Evolutionary conservation across 1,140 invertebrate species (phyloP).

Genomic region (Drosophila melanica): DNA sequence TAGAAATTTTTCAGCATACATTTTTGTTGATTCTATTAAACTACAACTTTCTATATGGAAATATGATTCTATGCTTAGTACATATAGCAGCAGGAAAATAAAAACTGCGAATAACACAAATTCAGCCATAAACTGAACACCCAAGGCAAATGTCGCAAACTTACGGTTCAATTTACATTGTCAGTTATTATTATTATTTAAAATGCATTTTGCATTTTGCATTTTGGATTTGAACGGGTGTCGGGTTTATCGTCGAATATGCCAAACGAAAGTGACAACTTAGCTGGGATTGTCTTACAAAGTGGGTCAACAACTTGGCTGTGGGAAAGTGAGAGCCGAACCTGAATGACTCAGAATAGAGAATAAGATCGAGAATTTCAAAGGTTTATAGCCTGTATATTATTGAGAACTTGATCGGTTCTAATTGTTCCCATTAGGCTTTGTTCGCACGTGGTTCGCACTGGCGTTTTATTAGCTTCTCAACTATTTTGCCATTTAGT

Average conservation of each 20-base stretch:
- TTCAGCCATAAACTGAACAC: constrained; percentile 37
- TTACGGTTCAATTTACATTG: constrained; percentile 48
- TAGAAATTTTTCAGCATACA: neutral
- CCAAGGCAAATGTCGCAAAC: constrained; percentile 55
- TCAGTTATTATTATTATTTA: constrained; percentile 41
- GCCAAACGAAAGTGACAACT: constrained; percentile 52
- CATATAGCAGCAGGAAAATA: neutral
- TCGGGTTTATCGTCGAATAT: constrained; percentile 47
- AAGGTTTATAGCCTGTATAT: constrained; percentile 1
- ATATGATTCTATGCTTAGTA: constrained; percentile 7
- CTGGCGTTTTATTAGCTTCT: constrained; percentile 12
- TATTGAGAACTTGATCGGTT: constrained; percentile 9
- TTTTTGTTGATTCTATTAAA: constrained; percentile 4
- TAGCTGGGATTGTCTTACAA: constrained; percentile 50
- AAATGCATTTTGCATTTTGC: constrained; percentile 48
- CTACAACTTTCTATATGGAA: constrained; percentile 18
- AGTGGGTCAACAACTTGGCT: constrained; percentile 70
- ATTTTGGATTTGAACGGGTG: constrained; percentile 20
- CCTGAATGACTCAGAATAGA: constrained; percentile 50
- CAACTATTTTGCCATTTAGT: neutral
- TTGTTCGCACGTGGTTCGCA: constrained; percentile 28
- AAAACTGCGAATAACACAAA: constrained; percentile 22
- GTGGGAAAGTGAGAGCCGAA: constrained; percentile 22
- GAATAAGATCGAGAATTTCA: neutral
- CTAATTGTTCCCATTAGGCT: constrained; percentile 43